phyloP scores from a whole-genome alignment of 1,140 invertebrate species.

The Lasioglossum baleicum region DNA sequence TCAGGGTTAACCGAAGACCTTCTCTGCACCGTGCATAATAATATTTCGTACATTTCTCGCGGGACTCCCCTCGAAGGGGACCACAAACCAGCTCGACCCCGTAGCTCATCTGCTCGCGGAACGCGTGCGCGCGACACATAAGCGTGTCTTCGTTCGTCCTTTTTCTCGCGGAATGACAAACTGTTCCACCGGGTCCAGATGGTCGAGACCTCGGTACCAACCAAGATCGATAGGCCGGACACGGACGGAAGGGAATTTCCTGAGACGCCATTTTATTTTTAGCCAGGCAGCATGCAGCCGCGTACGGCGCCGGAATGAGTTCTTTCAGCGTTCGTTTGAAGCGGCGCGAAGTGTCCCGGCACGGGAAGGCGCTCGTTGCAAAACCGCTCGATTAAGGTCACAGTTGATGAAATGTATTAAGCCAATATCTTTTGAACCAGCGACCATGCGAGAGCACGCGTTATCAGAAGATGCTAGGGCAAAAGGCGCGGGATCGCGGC shows the following conservation, averaged over 20 bases:
- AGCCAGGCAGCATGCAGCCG: neutral
- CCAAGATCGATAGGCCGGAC: no score
- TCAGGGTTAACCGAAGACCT: slow-evolving; percentile 19
- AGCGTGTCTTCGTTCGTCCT: no score
- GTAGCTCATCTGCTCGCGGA: no score
- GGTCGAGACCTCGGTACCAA: no score
- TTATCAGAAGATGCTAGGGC: slow-evolving; percentile 29
- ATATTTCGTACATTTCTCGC: slow-evolving; percentile 35
- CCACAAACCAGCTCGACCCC: no score
- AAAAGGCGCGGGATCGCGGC: neutral
- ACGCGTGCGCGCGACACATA: no score
- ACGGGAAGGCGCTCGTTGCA: slow-evolving; percentile 39
- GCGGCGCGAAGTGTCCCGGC: neutral
- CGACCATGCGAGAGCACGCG: neutral
- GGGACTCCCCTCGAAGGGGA: no score
- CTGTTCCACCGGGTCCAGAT: no score
- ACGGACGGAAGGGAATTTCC: no score
- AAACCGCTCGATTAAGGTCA: slow-evolving; percentile 48
- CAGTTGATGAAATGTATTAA: slow-evolving; percentile 42
- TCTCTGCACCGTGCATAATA: slow-evolving; percentile 27
- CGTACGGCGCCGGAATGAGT: no score
- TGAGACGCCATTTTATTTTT: neutral
- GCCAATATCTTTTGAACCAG: slow-evolving; percentile 48
- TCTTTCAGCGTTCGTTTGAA: slow-evolving; percentile 21
- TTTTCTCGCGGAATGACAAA: no score